These are phyloP conservation scores for Anas platyrhynchos DNA, from an alignment of 2,113 vertebrate genomes.

Conservation along the genomic window DNA sequence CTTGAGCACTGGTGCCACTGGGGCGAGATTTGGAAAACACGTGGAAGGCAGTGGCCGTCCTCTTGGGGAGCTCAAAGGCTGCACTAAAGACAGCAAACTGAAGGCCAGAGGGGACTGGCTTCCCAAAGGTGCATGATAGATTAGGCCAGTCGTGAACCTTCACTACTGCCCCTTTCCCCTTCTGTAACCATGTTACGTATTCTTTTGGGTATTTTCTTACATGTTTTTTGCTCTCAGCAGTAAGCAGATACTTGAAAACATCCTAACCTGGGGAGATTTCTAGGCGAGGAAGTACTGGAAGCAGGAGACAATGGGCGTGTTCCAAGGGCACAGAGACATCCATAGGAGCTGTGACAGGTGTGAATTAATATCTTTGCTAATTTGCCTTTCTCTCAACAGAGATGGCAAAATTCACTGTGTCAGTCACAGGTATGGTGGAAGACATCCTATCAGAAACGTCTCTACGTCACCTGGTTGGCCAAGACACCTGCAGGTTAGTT, in stretches of 20 bases:
- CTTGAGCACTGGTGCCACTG: background rate
- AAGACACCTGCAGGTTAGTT: background rate
- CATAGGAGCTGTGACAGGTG: background rate
- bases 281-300: background rate
- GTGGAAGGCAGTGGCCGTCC: background rate
- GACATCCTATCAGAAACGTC: background rate
- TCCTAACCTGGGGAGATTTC: background rate
- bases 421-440: background rate
- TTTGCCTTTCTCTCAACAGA: background rate
- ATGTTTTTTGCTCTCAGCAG: background rate
- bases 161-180: background rate
- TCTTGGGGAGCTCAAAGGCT: background rate
- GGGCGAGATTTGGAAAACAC: background rate
- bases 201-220: background rate
- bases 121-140: background rate
- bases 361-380: background rate
- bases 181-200: background rate
- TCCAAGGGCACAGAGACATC: background rate
- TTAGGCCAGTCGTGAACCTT: background rate
- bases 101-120: background rate
- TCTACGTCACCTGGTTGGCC: background rate
- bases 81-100: background rate
- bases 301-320: accelerated
- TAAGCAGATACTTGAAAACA: background rate
- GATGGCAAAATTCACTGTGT: background rate